Conservation (phyloP, 2,797 vertebrate species). For the Smutsia gigantea region DNA sequence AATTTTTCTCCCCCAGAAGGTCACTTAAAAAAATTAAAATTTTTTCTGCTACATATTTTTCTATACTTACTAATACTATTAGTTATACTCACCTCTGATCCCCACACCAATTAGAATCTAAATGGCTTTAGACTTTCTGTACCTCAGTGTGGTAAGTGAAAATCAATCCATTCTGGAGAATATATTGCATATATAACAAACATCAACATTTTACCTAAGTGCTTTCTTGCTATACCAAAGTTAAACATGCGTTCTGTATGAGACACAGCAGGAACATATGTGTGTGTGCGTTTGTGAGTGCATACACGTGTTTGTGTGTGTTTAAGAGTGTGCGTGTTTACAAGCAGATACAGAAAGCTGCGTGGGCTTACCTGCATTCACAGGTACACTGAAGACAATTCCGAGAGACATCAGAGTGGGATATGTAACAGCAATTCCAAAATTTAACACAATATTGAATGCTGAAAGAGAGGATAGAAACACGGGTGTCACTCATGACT, state of each 20-base stretch:
- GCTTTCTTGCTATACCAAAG: not conserved
- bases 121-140: not conserved
- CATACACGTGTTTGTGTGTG: no score
- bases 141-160: not conserved
- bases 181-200: fast-evolving
- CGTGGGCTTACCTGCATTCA: conserved; percentile 93
- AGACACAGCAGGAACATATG: not conserved
- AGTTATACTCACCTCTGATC: not conserved
- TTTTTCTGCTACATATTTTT: not conserved
- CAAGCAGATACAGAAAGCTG: not conserved
- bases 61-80: not conserved
- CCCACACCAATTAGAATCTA: not conserved
- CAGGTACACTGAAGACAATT: conserved; percentile 97
- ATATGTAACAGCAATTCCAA: conserved; percentile 97
- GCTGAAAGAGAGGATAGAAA: conserved; percentile 87
- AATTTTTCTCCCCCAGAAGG: not conserved
- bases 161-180: not conserved
- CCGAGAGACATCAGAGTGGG: conserved; percentile 97
- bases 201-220: not conserved
- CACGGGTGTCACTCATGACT: not conserved
- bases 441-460: conserved; percentile 98
- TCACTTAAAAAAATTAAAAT: not conserved
- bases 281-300: not conserved
- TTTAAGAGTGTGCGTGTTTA: no score
- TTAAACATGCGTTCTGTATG: not conserved